phyloP scores from a whole-genome alignment of 2,888 invertebrate genomes.

The Itoplectis maculator region DNA sequence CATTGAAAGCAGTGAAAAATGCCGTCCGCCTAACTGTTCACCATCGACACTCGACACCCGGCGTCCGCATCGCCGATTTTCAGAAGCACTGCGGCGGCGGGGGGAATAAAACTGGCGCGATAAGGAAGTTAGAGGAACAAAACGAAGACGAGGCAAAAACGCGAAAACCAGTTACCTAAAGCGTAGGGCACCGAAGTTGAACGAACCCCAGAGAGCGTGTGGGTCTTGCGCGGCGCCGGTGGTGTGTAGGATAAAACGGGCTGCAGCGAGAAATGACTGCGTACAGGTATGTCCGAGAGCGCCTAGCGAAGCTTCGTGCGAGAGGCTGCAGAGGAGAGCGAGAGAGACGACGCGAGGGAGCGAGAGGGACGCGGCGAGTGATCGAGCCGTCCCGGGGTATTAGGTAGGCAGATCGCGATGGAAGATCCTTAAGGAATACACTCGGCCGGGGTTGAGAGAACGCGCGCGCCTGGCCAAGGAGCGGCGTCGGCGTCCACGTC shows the following conservation, averaged over 20 bases:
- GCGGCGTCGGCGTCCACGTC: neutral
- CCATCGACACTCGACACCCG: too few species aligned
- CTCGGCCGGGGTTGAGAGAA: conserved; percentile 3
- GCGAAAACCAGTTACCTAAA: conserved; percentile 27
- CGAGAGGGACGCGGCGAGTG: neutral
- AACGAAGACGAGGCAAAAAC: neutral
- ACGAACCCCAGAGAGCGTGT: conserved; percentile 58
- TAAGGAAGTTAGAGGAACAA: conserved; percentile 22
- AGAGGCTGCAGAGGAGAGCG: neutral
- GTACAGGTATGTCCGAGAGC: conserved; percentile 11
- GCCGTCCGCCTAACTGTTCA: too few species aligned
- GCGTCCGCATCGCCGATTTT: neutral
- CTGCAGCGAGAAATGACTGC: conserved; percentile 43
- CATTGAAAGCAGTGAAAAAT: too few species aligned
- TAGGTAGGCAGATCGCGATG: conserved; percentile 27
- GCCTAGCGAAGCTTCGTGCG: neutral
- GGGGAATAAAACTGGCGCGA: conserved; percentile 16
- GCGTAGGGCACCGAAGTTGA: conserved; percentile 49
- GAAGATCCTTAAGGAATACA: conserved; percentile 26
- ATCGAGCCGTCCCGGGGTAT: conserved; percentile 20
- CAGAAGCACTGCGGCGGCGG: neutral
- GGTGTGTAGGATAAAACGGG: conserved; percentile 55
- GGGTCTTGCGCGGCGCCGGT: conserved; percentile 55
- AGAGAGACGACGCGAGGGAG: neutral
- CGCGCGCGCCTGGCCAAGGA: too few species aligned